Base-by-base conservation (phyloP, 2,888 invertebrate species). In the Congeria kusceri region DNA sequence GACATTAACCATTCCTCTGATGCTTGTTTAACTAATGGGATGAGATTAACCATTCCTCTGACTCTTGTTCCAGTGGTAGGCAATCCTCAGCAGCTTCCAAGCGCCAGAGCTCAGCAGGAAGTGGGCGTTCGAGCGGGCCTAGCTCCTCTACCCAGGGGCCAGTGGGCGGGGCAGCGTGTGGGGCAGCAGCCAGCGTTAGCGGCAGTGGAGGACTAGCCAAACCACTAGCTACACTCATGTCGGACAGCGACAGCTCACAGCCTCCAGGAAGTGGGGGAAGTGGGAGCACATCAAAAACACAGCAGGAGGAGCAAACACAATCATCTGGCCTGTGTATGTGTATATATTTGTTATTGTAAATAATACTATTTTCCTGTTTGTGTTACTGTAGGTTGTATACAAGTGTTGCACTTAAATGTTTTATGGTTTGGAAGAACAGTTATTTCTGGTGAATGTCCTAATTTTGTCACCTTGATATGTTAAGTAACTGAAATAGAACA, bases 71-170 rank as follows among this genome's bases (percentile, higher is more conserved):
- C 75, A 84, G 92, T 91, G 87, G 90, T 88, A 83, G 92, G 87
- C 85, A 92, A 88, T 89, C 90, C 88, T 89, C 92, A 85, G 87
- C 92, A 88, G 90, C 90, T 80, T 86, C 91, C 53, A 88, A 87
- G 82, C 86, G 88, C 65, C 87, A 77, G 27, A 77, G 77, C 56
- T 74, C 65, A 44, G 53, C 23, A 11, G 53, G 53, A 9, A 53
- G 53, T 18, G 61, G 65, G 46, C 69, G 62, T n/a, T 44, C 44
- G 7, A 70, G 73, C 58, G 69, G 63, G 29, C 73, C 64, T 18
- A 69, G 66, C 47, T 68, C 49, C 39, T 39, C 83, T 32, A 59
- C 66, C 3, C 20, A 67, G 13, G 77, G 72, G 44, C 77, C 77
- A 20, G 63, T 69, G 53, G 76, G 61, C 64, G 57, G 66, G 20